phyloP scores from a whole-genome alignment of 2,888 invertebrate species.

The Aporophyla nigra region DNA sequence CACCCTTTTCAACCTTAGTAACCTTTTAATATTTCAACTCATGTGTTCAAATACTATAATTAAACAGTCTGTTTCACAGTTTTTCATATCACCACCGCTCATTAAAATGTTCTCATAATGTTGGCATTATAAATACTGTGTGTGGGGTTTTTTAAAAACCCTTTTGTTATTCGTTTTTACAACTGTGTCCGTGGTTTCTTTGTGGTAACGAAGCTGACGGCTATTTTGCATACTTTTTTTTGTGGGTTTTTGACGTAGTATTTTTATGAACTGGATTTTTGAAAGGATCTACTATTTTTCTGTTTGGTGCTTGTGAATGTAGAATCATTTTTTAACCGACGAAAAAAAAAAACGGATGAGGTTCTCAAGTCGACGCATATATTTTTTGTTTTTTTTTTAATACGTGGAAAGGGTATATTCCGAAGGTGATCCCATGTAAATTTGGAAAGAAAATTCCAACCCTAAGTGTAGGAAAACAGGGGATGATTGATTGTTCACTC shows the following conservation, averaged over 20 bases:
- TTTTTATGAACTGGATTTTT: conserved; percentile 28
- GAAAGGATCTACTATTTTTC: neutral
- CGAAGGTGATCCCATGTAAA: too few relatives aligned
- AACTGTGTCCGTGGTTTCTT: conserved; percentile 32
- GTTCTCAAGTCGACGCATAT: too few relatives aligned
- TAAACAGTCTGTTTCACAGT: neutral
- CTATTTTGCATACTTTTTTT: conserved; percentile 24
- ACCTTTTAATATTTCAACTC: neutral
- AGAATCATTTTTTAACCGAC: too few relatives aligned
- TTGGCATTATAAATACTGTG: conserved; percentile 33
- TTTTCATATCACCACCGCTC: conserved; percentile 40
- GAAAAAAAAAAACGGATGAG: too few relatives aligned
- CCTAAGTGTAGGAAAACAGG: too few relatives aligned
- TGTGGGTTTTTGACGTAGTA: conserved; percentile 2
- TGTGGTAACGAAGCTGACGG: conserved; percentile 32
- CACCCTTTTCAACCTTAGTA: neutral
- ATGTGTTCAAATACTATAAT: conserved; percentile 5
- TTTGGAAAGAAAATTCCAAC: too few relatives aligned
- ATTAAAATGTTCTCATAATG: conserved; percentile 48
- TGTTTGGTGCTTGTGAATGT: too few relatives aligned
- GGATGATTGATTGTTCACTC: too few relatives aligned
- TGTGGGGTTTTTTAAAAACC: conserved; percentile 29
- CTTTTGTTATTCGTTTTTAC: conserved; percentile 51
- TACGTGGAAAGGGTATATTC: too few relatives aligned
- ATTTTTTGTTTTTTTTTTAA: too few relatives aligned